Conservation (phyloP, 1,140 invertebrate species). For the Spodoptera litura region DNA sequence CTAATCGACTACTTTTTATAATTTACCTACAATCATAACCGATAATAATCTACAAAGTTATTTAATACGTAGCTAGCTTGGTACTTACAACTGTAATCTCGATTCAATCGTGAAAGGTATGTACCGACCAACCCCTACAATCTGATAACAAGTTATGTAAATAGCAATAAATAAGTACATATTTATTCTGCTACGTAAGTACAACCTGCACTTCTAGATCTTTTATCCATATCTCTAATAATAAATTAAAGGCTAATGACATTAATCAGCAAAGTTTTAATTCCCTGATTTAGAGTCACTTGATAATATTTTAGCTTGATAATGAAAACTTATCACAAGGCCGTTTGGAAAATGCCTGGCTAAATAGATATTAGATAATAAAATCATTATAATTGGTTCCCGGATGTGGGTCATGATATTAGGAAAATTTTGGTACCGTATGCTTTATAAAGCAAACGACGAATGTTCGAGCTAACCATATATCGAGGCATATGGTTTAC, state of each 20-base stretch:
- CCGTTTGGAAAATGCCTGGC: background rate
- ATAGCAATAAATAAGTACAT: too few species aligned
- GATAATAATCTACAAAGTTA: too few species aligned
- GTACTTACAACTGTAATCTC: background rate
- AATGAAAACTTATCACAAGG: conserved; percentile 16
- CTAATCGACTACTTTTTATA: too few species aligned
- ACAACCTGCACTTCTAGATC: background rate
- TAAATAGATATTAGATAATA: background rate
- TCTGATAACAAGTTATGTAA: background rate
- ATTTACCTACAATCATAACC: too few species aligned
- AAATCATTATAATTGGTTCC: background rate
- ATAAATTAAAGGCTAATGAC: background rate
- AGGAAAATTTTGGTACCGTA: too few species aligned
- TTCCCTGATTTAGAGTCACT: background rate
- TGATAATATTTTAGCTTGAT: conserved; percentile 3
- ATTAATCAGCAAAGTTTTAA: background rate
- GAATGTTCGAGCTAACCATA: too few species aligned
- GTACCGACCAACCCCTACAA: background rate
- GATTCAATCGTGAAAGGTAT: background rate
- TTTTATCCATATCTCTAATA: background rate
- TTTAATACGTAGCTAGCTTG: too few species aligned
- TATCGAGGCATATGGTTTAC: too few species aligned
- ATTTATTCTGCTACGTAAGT: too few species aligned
- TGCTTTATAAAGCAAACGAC: too few species aligned
- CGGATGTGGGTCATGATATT: background rate